phyloP scores from a whole-genome alignment of 1,140 invertebrate species.

The Lepidurus apus region DNA sequence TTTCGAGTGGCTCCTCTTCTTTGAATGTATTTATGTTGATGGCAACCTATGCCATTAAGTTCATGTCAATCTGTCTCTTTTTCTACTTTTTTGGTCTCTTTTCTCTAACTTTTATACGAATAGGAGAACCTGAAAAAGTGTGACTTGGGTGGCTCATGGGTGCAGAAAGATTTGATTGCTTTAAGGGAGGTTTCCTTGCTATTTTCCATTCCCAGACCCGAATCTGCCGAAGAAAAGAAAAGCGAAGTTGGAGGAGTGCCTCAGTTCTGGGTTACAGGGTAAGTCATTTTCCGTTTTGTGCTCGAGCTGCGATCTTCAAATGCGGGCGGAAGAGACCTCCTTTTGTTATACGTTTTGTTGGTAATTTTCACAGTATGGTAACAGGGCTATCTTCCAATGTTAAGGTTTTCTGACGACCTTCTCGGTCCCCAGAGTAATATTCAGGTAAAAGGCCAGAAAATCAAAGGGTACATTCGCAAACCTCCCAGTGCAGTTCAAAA shows the following conservation, averaged over 20 bases:
- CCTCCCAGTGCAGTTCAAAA: too few relatives aligned
- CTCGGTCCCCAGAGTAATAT: too few relatives aligned
- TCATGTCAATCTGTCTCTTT: not conserved
- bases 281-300: not conserved
- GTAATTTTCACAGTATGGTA: too few relatives aligned
- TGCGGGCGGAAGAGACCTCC: not conserved
- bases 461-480: too few relatives aligned
- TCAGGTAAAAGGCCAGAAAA: too few relatives aligned
- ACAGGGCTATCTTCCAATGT: too few relatives aligned
- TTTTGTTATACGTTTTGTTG: not conserved
- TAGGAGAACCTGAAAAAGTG: conserved; percentile 4
- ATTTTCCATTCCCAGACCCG: not conserved
- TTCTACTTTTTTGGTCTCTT: not conserved
- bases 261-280: conserved; percentile 9
- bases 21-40: not conserved
- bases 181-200: conserved; percentile 1
- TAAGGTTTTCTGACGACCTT: too few relatives aligned
- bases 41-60: not conserved
- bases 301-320: not conserved
- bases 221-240: not conserved
- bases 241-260: not conserved
- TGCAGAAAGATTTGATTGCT: conserved; percentile 19
- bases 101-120: not conserved
- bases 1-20: not conserved
- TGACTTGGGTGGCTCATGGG: conserved; percentile 6